A percentile compares a stretch with the other conserved stretches of the same genome.
These are phyloP conservation scores for Chloroceryle amazona DNA, from an alignment of 2,797 vertebrate species.

Conservation along the genomic window DNA sequence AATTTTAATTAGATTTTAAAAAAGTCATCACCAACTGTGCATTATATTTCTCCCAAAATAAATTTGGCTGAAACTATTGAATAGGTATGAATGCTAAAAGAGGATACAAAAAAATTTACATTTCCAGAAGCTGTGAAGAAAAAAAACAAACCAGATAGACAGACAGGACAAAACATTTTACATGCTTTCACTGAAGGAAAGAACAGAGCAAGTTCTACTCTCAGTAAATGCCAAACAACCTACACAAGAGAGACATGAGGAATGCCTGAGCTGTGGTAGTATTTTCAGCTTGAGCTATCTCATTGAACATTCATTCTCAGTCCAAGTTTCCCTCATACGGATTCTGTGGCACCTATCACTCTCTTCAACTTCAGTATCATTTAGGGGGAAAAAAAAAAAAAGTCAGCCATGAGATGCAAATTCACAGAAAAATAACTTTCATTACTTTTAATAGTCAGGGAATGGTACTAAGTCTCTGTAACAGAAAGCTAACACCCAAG, in stretches of 20 bases:
- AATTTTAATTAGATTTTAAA: background rate
- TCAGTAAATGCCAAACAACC: slow-evolving; percentile 24
- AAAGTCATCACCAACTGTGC: background rate
- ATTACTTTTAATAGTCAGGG: background rate
- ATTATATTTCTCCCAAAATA: background rate
- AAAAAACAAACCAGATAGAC: background rate
- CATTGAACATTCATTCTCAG: background rate
- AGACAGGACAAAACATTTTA: background rate
- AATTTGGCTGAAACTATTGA: background rate
- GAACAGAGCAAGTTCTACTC: background rate
- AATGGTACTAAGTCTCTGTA: background rate
- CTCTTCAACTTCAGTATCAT: background rate
- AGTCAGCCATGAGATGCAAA: background rate
- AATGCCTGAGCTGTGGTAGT: background rate
- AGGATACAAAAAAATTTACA: background rate
- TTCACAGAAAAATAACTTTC: background rate
- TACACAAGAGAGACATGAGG: background rate
- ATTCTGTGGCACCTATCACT: background rate
- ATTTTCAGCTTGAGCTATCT: background rate
- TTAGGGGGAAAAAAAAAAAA: background rate
- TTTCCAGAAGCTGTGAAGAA: background rate
- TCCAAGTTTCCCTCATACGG: background rate
- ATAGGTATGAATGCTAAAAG: background rate
- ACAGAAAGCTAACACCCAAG: background rate
- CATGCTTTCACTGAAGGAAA: background rate